Evolutionary conservation across 2,888 invertebrate genomes (phyloP).

Genomic region (Biston betularia): DNA sequence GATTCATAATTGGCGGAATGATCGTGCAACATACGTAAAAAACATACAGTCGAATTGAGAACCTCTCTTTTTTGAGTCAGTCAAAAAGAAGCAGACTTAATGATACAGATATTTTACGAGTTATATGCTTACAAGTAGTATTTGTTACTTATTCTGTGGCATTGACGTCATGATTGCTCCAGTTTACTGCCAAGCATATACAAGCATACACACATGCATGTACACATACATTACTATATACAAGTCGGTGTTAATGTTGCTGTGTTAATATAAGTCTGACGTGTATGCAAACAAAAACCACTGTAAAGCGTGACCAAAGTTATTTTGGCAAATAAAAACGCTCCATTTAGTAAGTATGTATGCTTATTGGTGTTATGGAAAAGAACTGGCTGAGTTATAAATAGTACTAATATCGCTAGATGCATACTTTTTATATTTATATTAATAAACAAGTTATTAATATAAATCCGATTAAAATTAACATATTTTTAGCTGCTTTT

Average conservation of each 20-base stretch:
- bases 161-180: slow-evolving; percentile 38
- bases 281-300: slow-evolving; percentile 32
- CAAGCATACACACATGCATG: not conserved
- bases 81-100: not conserved
- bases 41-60: no score
- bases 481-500: no score
- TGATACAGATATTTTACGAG: not conserved
- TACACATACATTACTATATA: not conserved
- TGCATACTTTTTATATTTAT: no score
- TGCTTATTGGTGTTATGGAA: slow-evolving; percentile 12
- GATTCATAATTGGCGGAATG: no score
- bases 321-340: slow-evolving; percentile 31
- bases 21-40: no score
- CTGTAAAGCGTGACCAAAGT: slow-evolving; percentile 23
- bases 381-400: slow-evolving; percentile 19
- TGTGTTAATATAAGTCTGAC: slow-evolving; percentile 31
- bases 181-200: slow-evolving; percentile 15
- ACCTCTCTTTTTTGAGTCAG: no score
- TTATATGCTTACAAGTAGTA: slow-evolving; percentile 3
- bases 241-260: slow-evolving; percentile 20
- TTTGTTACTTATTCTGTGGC: no score
- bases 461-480: no score
- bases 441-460: no score
- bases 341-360: not conserved
- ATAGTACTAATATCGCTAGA: no score